Evolutionary conservation across 1,140 invertebrate genomes (phyloP), one percentile per base, ranked within the genome.

Genomic region (Sesamia nonagrioides): DNA sequence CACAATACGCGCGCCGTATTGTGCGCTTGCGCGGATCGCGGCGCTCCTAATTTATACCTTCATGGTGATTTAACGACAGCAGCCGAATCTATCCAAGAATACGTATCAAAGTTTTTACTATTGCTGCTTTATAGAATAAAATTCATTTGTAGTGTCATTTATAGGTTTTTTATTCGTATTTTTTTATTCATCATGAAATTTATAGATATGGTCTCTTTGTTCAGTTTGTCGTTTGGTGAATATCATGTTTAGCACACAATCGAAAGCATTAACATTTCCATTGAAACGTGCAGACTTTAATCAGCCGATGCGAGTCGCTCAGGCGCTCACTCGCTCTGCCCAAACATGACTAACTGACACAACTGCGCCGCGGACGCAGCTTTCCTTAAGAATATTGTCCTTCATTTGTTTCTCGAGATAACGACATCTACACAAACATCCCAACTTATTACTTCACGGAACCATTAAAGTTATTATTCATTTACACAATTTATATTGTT

Each of bases 11-110:
- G 84, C 82, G 80, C 50, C 71, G 88, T 84, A 88, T 91, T 92
- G 88, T 91, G 82, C 83, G 84, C 84, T 71, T 74, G 84, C 82
- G 82, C 83, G 27, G 27, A 78, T 83, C 86, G 86, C 88, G 27
- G 27, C 85, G 73, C 86, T 82, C 72, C 89, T 92, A 92, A 95
- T 95, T 95, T 95, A 95, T 95, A 92, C 81, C 91, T 92, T 93
- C 92, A 94, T 92, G 93, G 87, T 89, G 85, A 89, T 91, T 92
- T 91, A 90, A 85, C 78, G 83, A 82, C 79, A 85, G 79, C 82
- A 81, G 27, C 84, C 82, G 76, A 89, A 89, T 86, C 81, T 82
- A 82, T 77, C 82, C 76, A 76, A 86, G 86, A 83, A 77, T 85
- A 73, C 81, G 66, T 85, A 87, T 86, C 84, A 87, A 81, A 87